Base-by-base conservation (phyloP, 2,888 invertebrate species). In the Lasioglossum zephyrum region DNA sequence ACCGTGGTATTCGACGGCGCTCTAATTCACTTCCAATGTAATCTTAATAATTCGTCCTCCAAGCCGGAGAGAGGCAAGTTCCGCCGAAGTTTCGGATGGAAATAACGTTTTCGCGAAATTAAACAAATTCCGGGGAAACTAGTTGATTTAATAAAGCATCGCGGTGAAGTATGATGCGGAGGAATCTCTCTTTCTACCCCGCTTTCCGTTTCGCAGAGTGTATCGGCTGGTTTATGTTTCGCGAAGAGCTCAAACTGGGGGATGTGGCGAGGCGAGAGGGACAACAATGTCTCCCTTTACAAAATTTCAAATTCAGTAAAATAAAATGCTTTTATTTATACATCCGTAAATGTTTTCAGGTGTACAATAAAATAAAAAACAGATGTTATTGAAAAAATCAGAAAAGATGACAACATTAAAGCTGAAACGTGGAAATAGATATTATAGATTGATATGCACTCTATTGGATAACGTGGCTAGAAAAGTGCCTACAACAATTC, bases 101-200 rank as follows among this genome's bases (percentile, higher is more conserved):
- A 76, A 77, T 66, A 78, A 75, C 63, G 72, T 79, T 75, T 75
- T 44, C 60, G 44, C 16, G 75, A 81, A 78, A 86, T 81, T 78
- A 81, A 85, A 77, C 85, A 78, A 79, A 85, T 85, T 77, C 73
- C 73, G 31, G 41, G 47, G 73, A 41, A 78, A 85, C 69, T 9
- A 77, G 49, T 16, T 73, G 72, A 78, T 85, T 85, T 73, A 86
- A 86, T 86, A 78, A 86, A 86, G 81, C 76, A 31, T 75, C 47
- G 31, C 57, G 73, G 41, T 41, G 73, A 26, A 78, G 60, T 39
- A 76, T 26, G 73, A 77, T n/a, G 36, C 63, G 53, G 47, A 26
- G 77, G 76, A 70, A 73, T 79, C 73, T 57, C 47, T 31, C 77
- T 69, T 63, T 63, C 63, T 36, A 18, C 66, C 31, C 36, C 18